A percentile compares a stretch with the other conserved stretches of the same genome.
Conservation (phyloP, 2,113 vertebrate species). For the Pampusana beccarii region DNA sequence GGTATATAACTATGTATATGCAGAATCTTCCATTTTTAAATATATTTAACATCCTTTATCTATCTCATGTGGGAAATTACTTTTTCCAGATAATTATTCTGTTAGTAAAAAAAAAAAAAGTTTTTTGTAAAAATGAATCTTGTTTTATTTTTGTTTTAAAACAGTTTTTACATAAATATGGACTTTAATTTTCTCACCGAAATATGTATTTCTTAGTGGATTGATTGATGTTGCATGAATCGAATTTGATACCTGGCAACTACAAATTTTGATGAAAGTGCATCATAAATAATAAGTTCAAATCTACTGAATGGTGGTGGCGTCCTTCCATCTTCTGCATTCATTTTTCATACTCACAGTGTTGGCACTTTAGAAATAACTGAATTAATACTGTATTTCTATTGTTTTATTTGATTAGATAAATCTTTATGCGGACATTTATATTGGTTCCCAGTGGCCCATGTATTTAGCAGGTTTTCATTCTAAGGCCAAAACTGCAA, state of each 20-base stretch:
- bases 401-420: not conserved
- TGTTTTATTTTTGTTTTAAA: conserved; percentile 58
- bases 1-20: conserved; percentile 67
- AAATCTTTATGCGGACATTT: not conserved
- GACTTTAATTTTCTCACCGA: conserved; percentile 51
- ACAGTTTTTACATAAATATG: conserved; percentile 55
- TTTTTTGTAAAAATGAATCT: not conserved
- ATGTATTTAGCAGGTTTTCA: not conserved
- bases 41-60: conserved; percentile 73
- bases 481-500: not conserved
- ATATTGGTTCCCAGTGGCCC: not conserved
- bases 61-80: conserved; percentile 11
- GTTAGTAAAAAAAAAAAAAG: not conserved
- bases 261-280: conserved; percentile 53
- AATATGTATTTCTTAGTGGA: conserved; percentile 52
- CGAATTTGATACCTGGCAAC: conserved; percentile 58
- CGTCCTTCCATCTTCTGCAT: not conserved
- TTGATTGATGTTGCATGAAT: conserved; percentile 59
- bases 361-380: not conserved
- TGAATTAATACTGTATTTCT: not conserved
- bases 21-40: conserved; percentile 76
- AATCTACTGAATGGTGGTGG: not conserved
- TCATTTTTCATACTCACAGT: not conserved
- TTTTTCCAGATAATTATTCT: conserved; percentile 39
- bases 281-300: conserved; percentile 50